These are phyloP conservation scores for Synanthedon formicaeformis DNA, from an alignment of 2,888 invertebrate species.

Conservation along the genomic window DNA sequence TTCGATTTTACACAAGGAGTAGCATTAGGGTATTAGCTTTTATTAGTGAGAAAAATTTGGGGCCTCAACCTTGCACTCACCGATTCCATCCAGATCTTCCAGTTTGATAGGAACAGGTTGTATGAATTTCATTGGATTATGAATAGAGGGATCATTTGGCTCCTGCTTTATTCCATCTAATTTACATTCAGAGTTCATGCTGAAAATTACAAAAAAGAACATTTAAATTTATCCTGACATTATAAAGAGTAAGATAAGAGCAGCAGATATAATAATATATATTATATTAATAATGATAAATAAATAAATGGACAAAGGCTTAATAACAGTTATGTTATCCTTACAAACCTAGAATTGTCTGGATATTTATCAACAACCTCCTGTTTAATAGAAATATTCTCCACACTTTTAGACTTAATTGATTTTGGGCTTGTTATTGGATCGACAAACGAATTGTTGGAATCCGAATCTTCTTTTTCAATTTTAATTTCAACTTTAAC, in stretches of 20 bases:
- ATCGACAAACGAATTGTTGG: constrained; percentile 58
- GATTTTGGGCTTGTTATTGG: constrained; percentile 54
- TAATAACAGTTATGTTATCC: neutral
- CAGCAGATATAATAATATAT: too few relatives aligned
- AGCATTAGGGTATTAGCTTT: too few relatives aligned
- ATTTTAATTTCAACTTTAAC: constrained; percentile 58
- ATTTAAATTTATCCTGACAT: too few relatives aligned
- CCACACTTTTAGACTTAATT: constrained; percentile 37
- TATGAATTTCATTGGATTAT: constrained; percentile 27
- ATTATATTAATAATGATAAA: too few relatives aligned
- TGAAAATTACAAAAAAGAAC: neutral
- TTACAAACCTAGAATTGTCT: constrained; percentile 33
- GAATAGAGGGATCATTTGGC: constrained; percentile 33
- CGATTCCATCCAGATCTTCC: constrained; percentile 63
- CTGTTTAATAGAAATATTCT: constrained; percentile 45
- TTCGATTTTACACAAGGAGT: too few relatives aligned
- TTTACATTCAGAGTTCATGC: constrained; percentile 22
- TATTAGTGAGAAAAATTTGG: neutral
- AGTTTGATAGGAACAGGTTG: constrained; percentile 59
- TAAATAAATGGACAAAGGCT: too few relatives aligned
- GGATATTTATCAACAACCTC: constrained; percentile 41
- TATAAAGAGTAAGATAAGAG: too few relatives aligned
- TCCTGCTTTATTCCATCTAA: constrained; percentile 47
- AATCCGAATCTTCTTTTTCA: constrained; percentile 54
- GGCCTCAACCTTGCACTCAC: constrained; percentile 20